A percentile compares a stretch with the other conserved stretches of the same genome.
Evolutionary conservation across 2,888 invertebrate species (phyloP).

Genomic region (Macrophya annulata): DNA sequence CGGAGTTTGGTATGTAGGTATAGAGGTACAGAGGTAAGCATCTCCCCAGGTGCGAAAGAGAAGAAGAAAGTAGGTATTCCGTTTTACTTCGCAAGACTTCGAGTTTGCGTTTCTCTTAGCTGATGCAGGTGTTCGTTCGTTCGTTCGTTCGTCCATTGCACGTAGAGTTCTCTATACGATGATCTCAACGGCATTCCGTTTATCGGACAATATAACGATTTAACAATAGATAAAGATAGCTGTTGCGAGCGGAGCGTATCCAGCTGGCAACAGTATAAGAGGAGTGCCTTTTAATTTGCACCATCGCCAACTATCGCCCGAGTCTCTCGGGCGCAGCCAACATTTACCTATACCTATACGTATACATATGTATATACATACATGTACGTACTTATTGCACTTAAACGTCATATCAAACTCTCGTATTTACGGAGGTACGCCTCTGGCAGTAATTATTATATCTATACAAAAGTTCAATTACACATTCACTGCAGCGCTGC

Average conservation of each 20-base stretch:
- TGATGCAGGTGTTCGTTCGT: background rate
- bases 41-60: conserved; percentile 5
- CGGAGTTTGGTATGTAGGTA: conserved; percentile 1
- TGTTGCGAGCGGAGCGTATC: conserved; percentile 23
- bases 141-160: background rate
- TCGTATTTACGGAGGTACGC: background rate
- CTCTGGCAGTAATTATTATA: conserved; percentile 17
- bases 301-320: conserved; percentile 9
- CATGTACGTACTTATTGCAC: conserved; percentile 11
- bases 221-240: conserved; percentile 29
- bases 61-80: conserved; percentile 17
- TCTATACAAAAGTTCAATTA: background rate
- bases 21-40: background rate
- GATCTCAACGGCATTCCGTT: conserved; percentile 12
- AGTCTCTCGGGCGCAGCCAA: background rate
- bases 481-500: background rate
- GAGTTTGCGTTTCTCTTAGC: conserved; percentile 18
- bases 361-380: too few relatives aligned
- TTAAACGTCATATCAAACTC: background rate
- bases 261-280: conserved; percentile 6
- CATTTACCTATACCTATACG: background rate
- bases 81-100: conserved; percentile 3
- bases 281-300: conserved; percentile 39
- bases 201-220: conserved; percentile 33
- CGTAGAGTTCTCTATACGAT: background rate